These are phyloP conservation scores for Osedax frankpressi DNA, from an alignment of 2,888 invertebrate genomes.

Conservation along the genomic window DNA sequence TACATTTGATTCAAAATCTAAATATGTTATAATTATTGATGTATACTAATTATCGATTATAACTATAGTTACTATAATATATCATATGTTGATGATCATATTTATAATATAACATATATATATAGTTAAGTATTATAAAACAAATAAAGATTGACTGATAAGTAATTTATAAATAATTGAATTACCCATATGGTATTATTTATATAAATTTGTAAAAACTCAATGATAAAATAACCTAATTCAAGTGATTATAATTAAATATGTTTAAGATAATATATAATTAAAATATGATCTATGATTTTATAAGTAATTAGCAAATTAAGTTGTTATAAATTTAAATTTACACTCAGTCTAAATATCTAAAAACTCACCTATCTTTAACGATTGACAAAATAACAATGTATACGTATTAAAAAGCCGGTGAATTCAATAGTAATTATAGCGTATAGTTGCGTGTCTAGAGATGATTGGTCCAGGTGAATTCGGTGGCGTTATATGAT, in stretches of 20 bases:
- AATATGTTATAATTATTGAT: not conserved
- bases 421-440: not conserved
- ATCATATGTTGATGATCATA: not conserved
- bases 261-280: not conserved
- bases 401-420: not conserved
- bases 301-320: not conserved
- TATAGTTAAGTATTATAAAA: not conserved
- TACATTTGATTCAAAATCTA: not conserved
- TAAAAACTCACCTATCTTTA: not conserved
- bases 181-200: not conserved
- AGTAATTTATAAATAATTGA: not conserved
- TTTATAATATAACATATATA: conserved; percentile 6
- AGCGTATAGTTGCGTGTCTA: not conserved
- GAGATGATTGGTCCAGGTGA: no score
- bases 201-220: no score
- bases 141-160: not conserved
- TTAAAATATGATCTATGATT: no score
- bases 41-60: not conserved
- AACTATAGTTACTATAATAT: not conserved
- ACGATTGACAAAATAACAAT: not conserved
- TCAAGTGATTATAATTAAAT: not conserved
- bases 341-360: not conserved
- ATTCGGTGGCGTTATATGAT: no score
- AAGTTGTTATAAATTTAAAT: not conserved
- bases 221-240: no score